Conservation (phyloP, 2,113 vertebrate species). For the Microtus richardsoni region DNA sequence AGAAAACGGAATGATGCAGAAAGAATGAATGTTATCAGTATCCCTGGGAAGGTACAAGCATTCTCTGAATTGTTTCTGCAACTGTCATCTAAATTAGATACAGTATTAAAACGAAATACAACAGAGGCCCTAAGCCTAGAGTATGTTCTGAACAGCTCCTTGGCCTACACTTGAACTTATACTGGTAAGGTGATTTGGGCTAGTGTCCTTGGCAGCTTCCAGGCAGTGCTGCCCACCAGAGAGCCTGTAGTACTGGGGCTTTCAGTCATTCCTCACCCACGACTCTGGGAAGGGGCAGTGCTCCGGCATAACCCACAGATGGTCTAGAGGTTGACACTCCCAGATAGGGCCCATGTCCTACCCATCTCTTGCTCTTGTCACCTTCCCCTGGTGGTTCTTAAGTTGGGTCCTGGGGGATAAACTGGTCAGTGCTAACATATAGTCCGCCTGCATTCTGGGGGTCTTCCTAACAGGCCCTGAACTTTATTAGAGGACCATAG, state of each 20-base stretch:
- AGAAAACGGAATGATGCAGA: too few relatives aligned
- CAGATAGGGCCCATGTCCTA: not conserved
- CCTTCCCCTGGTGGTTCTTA: not conserved
- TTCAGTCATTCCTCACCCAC: not conserved
- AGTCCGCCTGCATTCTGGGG: not conserved
- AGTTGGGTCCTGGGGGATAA: not conserved
- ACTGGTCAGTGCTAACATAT: too few relatives aligned
- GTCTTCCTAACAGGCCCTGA: not conserved
- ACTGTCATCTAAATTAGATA: not conserved
- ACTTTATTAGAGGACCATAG: too few relatives aligned
- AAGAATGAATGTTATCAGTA: rapidly evolving
- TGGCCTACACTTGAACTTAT: not conserved
- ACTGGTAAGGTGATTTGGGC: not conserved
- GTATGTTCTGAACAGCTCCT: not conserved
- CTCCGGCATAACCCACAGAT: too few relatives aligned
- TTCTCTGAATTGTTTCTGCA: not conserved
- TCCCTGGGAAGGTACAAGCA: not conserved
- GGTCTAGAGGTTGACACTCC: not conserved
- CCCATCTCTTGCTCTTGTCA: not conserved
- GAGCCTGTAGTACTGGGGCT: too few relatives aligned
- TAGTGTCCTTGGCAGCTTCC: not conserved
- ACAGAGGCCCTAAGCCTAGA: not conserved
- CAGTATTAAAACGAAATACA: not conserved
- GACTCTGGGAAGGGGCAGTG: not conserved
- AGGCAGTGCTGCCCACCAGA: not conserved